Evolutionary conservation across 2,113 vertebrate genomes (phyloP).

Genomic region (Falcunculus frontatus): DNA sequence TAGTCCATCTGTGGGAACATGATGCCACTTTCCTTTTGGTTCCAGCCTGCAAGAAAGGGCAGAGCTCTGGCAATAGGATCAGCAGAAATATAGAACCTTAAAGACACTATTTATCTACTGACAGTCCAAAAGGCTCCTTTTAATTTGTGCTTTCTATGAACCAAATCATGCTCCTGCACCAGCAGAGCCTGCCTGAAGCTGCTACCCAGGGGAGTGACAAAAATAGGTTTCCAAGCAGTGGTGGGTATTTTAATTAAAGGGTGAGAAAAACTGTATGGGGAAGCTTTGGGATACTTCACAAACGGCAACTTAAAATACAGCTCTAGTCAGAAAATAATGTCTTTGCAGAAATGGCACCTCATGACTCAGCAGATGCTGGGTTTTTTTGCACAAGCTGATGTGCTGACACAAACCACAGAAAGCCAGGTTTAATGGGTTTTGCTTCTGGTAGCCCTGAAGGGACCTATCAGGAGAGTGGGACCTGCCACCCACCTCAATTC

Average conservation of each 20-base stretch:
- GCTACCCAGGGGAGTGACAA: constrained; percentile 31
- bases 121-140: constrained; percentile 15
- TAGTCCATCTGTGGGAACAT: background rate
- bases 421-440: background rate
- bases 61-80: background rate
- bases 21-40: background rate
- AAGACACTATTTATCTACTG: background rate
- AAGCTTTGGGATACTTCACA: constrained; percentile 39
- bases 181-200: background rate
- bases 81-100: background rate
- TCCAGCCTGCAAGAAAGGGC: background rate
- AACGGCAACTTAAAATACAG: constrained; percentile 18
- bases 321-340: background rate
- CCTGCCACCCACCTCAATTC: background rate
- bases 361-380: constrained; percentile 40
- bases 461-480: background rate
- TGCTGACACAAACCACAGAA: background rate
- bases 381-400: background rate
- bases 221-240: constrained; percentile 50
- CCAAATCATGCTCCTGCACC: constrained; percentile 9
- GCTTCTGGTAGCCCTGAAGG: constrained; percentile 14
- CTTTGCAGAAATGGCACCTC: constrained; percentile 43
- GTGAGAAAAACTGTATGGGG: background rate
- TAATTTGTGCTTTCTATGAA: constrained; percentile 43
- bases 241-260: constrained; percentile 60